Conservation (phyloP, 2,113 vertebrate species). For the Strix uralensis region DNA sequence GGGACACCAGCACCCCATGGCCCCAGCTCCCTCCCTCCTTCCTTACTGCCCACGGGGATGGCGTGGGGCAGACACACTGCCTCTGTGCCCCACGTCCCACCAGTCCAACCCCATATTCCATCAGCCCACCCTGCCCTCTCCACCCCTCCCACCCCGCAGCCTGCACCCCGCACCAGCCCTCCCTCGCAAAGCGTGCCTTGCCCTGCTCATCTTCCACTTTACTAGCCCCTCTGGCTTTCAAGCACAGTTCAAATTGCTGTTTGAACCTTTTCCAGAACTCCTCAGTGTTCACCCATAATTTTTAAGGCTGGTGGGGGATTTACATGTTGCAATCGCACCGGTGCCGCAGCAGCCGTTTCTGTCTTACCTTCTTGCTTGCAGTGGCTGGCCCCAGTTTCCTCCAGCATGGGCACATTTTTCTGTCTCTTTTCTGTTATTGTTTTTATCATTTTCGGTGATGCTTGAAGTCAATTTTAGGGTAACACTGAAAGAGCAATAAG, state of each 20-base stretch:
- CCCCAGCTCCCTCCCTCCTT: too few species aligned
- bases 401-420: neutral
- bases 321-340: neutral
- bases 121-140: neutral
- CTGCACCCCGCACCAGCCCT: neutral
- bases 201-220: neutral
- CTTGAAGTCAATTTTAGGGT: neutral
- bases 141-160: neutral
- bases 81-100: too few species aligned
- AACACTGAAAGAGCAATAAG: neutral
- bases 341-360: neutral
- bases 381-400: fast-evolving
- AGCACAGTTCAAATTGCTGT: neutral
- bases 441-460: neutral
- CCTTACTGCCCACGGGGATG: neutral
- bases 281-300: neutral
- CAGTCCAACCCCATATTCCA: neutral
- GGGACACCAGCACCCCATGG: fast-evolving
- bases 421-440: neutral
- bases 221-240: neutral
- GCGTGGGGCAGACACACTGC: fast-evolving
- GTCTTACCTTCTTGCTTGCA: neutral
- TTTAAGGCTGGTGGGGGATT: constrained; percentile 11
- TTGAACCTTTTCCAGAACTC: constrained; percentile 33
- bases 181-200: neutral